Percentiles rank a stretch among this genome's conserved stretches.
These are phyloP conservation scores for Strix occidentalis DNA, from an alignment of 2,797 vertebrate species.

Conservation along the genomic window DNA sequence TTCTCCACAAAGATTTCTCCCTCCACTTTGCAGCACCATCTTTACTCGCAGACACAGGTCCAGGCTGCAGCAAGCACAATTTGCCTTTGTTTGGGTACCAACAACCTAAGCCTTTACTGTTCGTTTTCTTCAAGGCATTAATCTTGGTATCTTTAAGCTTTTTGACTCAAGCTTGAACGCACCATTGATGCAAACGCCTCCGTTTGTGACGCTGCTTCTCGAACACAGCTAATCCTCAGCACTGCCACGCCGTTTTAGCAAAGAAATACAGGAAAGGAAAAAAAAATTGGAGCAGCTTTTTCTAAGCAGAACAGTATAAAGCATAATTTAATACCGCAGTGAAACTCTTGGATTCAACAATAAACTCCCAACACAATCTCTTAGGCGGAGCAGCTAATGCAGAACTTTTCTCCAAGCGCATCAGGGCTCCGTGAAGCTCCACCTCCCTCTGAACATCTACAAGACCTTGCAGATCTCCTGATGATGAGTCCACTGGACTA, in stretches of 20 bases:
- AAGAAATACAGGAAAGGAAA: background rate
- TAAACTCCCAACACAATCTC: background rate
- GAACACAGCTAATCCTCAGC: background rate
- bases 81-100: background rate
- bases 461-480: background rate
- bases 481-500: background rate
- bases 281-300: background rate
- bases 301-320: slow-evolving; percentile 4
- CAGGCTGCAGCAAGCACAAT: background rate
- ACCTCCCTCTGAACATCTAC: background rate
- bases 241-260: background rate
- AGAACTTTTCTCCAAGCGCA: background rate
- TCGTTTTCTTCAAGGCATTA: background rate
- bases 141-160: background rate
- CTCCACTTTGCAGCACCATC: background rate
- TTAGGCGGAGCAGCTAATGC: background rate
- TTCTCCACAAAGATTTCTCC: background rate
- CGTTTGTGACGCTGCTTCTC: background rate
- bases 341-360: background rate
- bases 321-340: background rate
- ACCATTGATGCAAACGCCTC: background rate
- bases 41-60: background rate
- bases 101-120: background rate
- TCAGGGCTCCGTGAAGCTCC: background rate
- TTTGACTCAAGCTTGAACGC: background rate